These are phyloP conservation scores for Strix occidentalis DNA, from an alignment of 2,797 vertebrate genomes.

Conservation along the genomic window DNA sequence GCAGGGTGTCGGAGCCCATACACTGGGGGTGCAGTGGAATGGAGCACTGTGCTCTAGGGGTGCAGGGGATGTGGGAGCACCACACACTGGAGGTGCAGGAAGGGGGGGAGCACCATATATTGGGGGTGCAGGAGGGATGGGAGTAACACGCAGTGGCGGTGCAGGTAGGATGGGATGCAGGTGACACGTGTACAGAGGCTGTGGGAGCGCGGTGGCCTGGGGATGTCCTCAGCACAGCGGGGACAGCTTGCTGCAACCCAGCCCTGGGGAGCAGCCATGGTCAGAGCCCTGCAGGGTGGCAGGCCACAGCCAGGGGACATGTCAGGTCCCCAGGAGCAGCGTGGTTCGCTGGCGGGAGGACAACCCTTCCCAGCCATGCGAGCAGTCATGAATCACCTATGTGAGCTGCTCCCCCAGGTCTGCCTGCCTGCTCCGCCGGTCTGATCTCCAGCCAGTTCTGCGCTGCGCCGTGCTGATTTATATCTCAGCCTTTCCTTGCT, in stretches of 20 bases:
- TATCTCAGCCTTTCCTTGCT: not conserved
- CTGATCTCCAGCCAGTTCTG: not conserved
- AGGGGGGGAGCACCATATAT: not conserved
- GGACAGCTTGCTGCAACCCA: rapidly evolving
- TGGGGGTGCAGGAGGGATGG: not conserved
- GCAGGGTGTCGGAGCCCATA: not conserved
- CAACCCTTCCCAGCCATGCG: not conserved
- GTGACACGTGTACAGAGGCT: not conserved
- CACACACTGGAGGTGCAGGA: too few relatives aligned
- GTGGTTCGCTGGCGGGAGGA: not conserved
- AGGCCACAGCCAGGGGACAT: not conserved
- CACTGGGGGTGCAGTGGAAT: not conserved
- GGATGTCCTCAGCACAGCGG: not conserved
- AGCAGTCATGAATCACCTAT: not conserved
- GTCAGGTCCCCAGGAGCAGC: rapidly evolving
- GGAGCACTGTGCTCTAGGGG: not conserved
- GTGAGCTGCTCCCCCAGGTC: not conserved
- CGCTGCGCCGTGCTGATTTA: not conserved
- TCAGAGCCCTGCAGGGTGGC: not conserved
- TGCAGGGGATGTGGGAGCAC: too few relatives aligned
- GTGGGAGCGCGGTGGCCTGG: not conserved
- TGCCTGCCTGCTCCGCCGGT: not conserved
- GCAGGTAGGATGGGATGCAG: not conserved
- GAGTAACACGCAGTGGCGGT: not conserved
- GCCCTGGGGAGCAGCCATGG: not conserved